Evolutionary conservation across 2,888 invertebrate genomes (phyloP), one percentile per base, ranked within the genome.

Genomic region (Helicoverpa assulta): DNA sequence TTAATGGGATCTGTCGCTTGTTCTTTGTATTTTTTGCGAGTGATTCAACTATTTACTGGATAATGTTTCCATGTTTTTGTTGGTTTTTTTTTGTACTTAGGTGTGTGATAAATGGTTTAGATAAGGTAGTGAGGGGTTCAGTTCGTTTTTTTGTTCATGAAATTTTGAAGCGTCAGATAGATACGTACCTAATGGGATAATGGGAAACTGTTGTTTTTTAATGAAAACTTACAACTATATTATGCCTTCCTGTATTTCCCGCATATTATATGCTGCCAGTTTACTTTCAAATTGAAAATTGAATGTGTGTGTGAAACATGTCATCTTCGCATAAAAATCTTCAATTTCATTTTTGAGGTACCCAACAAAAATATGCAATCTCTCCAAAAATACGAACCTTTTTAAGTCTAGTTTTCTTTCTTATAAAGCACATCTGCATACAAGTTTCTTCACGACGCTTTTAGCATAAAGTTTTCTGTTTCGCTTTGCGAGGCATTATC

Each of bases 391-490:
- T n/a, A 4, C 6, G 1, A 21, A 37, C 5, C 29, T 12, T 47
- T 47, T 47, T 67, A 40, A 40, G 40, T 21, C n/a, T 14, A 47
- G 29, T 50, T n/a, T 26, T 29, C n/a, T 26, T 18, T 40, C 29
- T 29, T 72, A 18, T 51, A 55, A 18, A 0, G 21, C 51, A 40
- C n/a, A 14, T 33, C 57, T 4, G 43, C 43, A 29, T 29, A 18
- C 37, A 37, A 54, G 1, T 64, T 62, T 56, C 47, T 47, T 37
- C 54, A 14, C 10, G 52, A 26, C 5, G 66, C 57, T 61, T 73
- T 55, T 52, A 58, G 53, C 57, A 62, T 65, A 72, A 57, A 73
- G 33, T 78, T 73, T 61, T 57, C 73, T 58, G 53, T 66, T 53
- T 60, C 54, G 55, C 78, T 37, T 43, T 58, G 21, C 51, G 6